Base-by-base conservation (phyloP, 2,113 vertebrate species). In the Spea multiplicata region DNA sequence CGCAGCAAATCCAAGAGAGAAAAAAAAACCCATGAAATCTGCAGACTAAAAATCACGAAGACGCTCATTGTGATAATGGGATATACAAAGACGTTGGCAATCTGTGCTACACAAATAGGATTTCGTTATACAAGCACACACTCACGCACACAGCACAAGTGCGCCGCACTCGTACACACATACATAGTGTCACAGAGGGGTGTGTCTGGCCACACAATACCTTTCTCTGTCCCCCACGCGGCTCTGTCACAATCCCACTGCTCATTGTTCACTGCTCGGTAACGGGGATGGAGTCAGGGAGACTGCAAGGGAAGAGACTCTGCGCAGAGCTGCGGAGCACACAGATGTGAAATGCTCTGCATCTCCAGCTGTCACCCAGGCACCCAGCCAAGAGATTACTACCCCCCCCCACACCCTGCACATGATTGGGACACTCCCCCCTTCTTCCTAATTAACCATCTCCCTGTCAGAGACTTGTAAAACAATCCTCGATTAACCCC, bases 261-360 rank as follows among this genome's bases (percentile, higher is more conserved):
- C 64, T 66, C 64, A 75, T 75, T 53, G 13, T 75, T 53, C 44
- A 4, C 45, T 9, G 55, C 44, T 59, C 64, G 53, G 49, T 75
- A 44, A 50, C 46, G 44, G 62, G 61, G 73, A 48, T 14, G 71
- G 13, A 44, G 70, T 49, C 50, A 44, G 47, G 48, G 47, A 71
- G 70, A 55, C 30, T 57, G 44, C 47, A 6, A 69, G 16, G 44
- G 47, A 44, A 48, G 8, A 44, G 52, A 48, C 44, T 46, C 61
- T 68, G 65, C 65, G 16, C 66, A 76, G 12, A 44, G 74, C 65
- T 75, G 46, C 44, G 13, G 74, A 52, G 74, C 55, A 76, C 74
- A 76, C 74, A 76, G 74, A 68, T 76, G 74, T 76, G 74, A 69
- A 68, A 55, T 67, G 44, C 64, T 66, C 64, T 75, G 45, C 47